Base-by-base conservation (phyloP, 2,888 invertebrate species). In the Ophion slaviceki region DNA sequence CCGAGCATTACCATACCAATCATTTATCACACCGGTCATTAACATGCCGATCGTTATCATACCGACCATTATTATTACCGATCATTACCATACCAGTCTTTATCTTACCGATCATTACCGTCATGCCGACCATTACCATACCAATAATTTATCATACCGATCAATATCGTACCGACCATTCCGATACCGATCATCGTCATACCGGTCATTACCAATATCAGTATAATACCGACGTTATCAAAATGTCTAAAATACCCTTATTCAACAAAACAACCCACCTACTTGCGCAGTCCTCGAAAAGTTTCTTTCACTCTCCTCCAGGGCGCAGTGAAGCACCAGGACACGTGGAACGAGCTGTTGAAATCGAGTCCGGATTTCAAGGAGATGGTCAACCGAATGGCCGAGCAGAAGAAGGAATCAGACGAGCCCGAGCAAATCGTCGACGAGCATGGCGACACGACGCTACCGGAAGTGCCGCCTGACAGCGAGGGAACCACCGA, bases 281-380 rank as follows among this genome's bases (percentile, higher is more conserved):
- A 59, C 11, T 64, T 4, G 28, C 24, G 11, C 11, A 28, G 32
- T 14, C n/a, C 4, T 45, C 28, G n/a, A 62, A 64, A 59, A 8
- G 57, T 36, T 8, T 28, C 53, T 84, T 36, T 78, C 14, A 0
- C 11, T 64, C 36, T 71, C 62, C 32, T 57, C 20, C 59, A 92
- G 92, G 92, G 92, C 6, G 84, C 85, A 8, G 88, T 93, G 0
- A 90, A 91, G 77, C 91, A 91, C 28, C 91, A 92, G 86, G 94
- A 94, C 45, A 91, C 92, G 0, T 94, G 93, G 88, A 86, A 91
- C 5, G 92, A 93, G 40, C 89, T 92, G 82, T n/a, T 84, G 62
- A 91, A 88, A 93, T 90, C 86, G 91, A 93, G 90, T 92, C 89
- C 81, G 85, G 93, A 90, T 7, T 86, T 90, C 24, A 87, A 89